Base-by-base conservation (phyloP, 2,888 invertebrate genomes). In the Megamerina dolium region DNA sequence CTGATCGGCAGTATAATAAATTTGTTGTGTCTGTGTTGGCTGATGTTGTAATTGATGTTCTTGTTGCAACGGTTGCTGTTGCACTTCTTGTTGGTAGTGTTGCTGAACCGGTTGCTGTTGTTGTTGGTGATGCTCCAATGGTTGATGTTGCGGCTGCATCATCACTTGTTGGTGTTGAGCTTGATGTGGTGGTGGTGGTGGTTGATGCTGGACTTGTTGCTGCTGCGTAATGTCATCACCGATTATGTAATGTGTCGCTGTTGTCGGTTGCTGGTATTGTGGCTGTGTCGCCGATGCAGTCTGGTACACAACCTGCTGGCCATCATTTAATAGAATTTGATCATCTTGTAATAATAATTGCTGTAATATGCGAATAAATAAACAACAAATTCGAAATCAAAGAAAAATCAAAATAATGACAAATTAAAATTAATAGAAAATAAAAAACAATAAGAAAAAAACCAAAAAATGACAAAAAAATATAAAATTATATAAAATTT, bases 251-350 rank as follows among this genome's bases (percentile, higher is more conserved):
- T 56, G 54, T 4, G 55, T 42, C 37, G 52, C 21, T 48, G 61
- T 46, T 37, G 63, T 46, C 23, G 54, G 58, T 19, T 59, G 61
- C 29, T 57, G 53, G 14, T 59, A 58, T 41, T 58, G 60, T 12
- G 37, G 48, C 32, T 64, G 61, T 10, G 59, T 53, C 9, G 58
- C 46, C 29, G 43, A 54, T 6, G 63, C 43, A 9, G 69, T 60
- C 44, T 71, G 70, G 44, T 72, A 71, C 5, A 71, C 66, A 37
- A 76, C 71, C 56, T 74, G 73, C 52, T 73, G 74, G 43, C 57
- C 60, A 33, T 74, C 72, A 52, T 74, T 74, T 17, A 75, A 62
- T 40, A 75, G 66, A 59, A 73, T 67, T 38, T 73, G 67, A 53
- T 68, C 66, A 2, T 67, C 64, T 46, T 60, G 64, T 5, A 68